Percentiles rank a stretch among this genome's conserved stretches.
Evolutionary conservation across 1,140 invertebrate species (phyloP).

Genomic region (Gerris buenoi): DNA sequence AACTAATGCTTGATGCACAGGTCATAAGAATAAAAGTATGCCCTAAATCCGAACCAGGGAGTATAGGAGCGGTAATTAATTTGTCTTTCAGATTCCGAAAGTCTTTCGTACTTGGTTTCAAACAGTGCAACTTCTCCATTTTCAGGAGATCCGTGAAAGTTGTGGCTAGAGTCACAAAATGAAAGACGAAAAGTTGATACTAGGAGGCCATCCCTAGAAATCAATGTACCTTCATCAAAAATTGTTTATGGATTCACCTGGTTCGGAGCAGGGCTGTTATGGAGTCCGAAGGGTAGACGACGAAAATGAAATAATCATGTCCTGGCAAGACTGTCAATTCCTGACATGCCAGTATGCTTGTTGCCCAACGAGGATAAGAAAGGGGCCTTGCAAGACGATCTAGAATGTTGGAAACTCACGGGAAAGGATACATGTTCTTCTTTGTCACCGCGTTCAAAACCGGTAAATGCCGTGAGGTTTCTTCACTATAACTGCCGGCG

Average conservation of each 20-base stretch:
- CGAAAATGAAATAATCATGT: constrained; percentile 24
- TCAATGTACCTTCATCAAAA: constrained; percentile 28
- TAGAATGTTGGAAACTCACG: neutral
- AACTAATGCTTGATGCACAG: too few relatives aligned
- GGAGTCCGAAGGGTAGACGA: too few relatives aligned
- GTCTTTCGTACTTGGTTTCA: neutral
- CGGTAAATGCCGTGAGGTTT: constrained; percentile 34
- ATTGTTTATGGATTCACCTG: constrained; percentile 13
- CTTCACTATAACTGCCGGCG: constrained; percentile 33
- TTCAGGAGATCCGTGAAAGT: constrained; percentile 21
- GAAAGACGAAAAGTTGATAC: constrained; percentile 30
- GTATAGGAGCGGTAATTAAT: too few relatives aligned
- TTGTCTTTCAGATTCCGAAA: too few relatives aligned
- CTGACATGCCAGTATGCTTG: constrained; percentile 15
- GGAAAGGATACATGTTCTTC: constrained; percentile 21
- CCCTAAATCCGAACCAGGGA: too few relatives aligned
- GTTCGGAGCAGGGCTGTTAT: constrained; percentile 21
- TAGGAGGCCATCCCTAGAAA: constrained; percentile 33
- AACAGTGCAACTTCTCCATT: neutral
- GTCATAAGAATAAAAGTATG: too few relatives aligned
- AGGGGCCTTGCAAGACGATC: constrained; percentile 23
- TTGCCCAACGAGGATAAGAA: constrained; percentile 25
- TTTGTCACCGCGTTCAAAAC: constrained; percentile 33
- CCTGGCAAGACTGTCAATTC: constrained; percentile 19
- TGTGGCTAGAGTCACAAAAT: constrained; percentile 29